Evolutionary conservation across 1,140 invertebrate genomes (phyloP), one percentile per base, ranked within the genome.

Genomic region (Anastrepha ludens): DNA sequence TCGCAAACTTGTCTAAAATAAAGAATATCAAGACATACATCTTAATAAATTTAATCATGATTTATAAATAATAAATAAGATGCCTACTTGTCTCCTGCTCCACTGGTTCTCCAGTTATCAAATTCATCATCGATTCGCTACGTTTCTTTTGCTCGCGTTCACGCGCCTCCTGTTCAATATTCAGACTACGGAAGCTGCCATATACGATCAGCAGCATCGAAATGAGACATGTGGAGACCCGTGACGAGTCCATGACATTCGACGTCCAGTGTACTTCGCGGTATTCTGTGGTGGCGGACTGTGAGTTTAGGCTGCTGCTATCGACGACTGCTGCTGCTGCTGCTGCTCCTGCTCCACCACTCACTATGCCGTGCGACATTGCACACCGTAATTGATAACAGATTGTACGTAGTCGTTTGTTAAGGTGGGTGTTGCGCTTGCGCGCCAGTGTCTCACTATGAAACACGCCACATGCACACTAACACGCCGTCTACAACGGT

Each of bases 181-280:
- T 98, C 87, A 98, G 94, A 86, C 97, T 98, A 91, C 98, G 97
- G 94, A 96, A 97, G 94, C 98, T 99, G 90, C 98, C 98, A 94
- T 99, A 99, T 11, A 99, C 98, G 90, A 99, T 99, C 67, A 99
- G 95, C 90, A 99, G 95, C 94, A 99, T 99, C 87, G 98, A 99
- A 94, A 99, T 99, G 89, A 99, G 95, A 94, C 99, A 99, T 89
- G 98, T 99, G 74, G 98, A 99, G 74, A 99, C 97, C 90, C 98
- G 95, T n/a, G 88, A 94, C 65, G 98, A 99, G 95, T 99, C 98
- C 96, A 99, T 98, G 92, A 99, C 97, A 89, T 90, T 92, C 91
- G 97, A 97, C 81, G 97, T 97, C 97, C 97, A 96, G 91, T 96
- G 95, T 91, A 96, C 95, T 92, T 96, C 95, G 89, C 94, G 90